Evolutionary conservation across 2,797 vertebrate genomes (phyloP).

Genomic region (Taeniopygia guttata): DNA sequence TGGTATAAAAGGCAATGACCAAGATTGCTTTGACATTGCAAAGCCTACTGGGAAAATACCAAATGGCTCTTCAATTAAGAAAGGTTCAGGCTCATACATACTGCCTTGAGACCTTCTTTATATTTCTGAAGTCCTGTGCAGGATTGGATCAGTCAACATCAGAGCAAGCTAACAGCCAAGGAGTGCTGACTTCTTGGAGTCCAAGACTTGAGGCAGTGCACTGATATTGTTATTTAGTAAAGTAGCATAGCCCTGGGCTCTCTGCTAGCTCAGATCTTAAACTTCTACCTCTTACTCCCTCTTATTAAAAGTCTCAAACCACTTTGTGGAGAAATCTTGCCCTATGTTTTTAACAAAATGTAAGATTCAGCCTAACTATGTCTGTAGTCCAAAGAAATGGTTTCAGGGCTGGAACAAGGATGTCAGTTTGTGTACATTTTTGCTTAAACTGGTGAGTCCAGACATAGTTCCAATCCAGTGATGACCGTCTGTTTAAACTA

Average conservation of each 20-base stretch:
- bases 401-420: neutral
- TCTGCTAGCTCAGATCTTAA: neutral
- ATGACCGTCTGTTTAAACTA: neutral
- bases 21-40: neutral
- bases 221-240: neutral
- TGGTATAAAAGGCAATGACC: neutral
- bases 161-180: neutral
- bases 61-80: neutral
- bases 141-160: neutral
- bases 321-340: neutral
- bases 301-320: neutral
- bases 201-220: neutral
- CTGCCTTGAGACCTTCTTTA: neutral
- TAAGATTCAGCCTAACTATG: neutral
- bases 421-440: neutral
- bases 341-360: neutral
- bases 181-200: neutral
- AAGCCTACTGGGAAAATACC: neutral
- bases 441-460: neutral
- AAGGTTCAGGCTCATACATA: neutral
- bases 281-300: neutral
- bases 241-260: neutral
- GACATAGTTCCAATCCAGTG: neutral
- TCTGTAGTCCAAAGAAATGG: neutral
- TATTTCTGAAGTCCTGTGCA: neutral